Conservation (phyloP, 2,113 vertebrate species). For the Camarhynchus parvulus region DNA sequence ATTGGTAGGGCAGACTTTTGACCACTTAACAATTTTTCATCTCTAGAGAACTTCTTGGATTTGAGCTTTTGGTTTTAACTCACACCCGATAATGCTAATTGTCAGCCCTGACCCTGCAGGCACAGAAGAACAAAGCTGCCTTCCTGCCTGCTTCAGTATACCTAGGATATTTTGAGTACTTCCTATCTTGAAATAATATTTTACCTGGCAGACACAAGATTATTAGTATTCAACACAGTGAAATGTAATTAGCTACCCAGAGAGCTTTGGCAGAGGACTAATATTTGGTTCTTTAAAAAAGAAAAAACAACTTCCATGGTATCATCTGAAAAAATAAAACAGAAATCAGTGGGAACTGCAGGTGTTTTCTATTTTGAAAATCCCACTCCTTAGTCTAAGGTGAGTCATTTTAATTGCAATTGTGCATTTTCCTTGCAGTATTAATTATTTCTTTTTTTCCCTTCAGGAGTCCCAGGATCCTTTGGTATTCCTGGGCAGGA, state of each 20-base stretch:
- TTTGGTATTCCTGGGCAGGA: conserved; percentile 79
- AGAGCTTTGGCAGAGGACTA: neutral
- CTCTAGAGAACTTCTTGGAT: neutral
- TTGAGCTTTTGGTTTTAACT: neutral
- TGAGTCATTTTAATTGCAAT: neutral
- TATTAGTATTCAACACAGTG: neutral
- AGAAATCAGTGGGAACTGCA: neutral
- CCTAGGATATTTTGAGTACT: neutral
- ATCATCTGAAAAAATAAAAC: neutral
- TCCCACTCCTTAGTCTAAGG: neutral
- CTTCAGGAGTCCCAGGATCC: conserved; percentile 81
- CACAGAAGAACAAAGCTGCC: neutral
- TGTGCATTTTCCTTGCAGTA: neutral
- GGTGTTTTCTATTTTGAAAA: conserved; percentile 4
- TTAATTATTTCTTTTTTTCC: neutral
- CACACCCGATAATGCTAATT: neutral
- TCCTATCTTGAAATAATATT: neutral
- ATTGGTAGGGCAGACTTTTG: neutral
- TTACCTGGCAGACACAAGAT: neutral
- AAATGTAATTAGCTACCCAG: neutral
- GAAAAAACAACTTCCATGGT: neutral
- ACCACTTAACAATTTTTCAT: neutral
- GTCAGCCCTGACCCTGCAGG: neutral
- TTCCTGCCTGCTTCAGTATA: neutral
- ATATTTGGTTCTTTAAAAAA: neutral